Percentiles rank a stretch among this genome's conserved stretches.
Conservation (phyloP, 2,888 invertebrate genomes). For the Ditylenchus weischeri region DNA sequence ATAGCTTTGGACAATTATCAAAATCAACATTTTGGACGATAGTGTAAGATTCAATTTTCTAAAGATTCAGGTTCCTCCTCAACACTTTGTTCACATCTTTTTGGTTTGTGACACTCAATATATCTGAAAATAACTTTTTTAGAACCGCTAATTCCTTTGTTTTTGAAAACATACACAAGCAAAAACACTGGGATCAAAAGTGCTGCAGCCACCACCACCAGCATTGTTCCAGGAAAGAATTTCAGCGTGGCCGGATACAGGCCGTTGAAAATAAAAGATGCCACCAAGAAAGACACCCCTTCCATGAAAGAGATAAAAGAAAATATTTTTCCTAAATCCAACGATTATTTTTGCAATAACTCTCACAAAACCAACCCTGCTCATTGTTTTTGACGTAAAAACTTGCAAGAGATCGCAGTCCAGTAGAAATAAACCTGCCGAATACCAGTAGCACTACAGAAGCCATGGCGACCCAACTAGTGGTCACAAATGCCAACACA, state of each 20-base stretch:
- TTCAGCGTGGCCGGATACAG: conserved; percentile 58
- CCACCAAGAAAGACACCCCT: conserved; percentile 56
- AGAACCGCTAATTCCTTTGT: neutral
- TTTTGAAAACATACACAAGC: conserved; percentile 38
- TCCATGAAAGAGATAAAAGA: conserved; percentile 58
- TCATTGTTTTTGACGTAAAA: conserved; percentile 56
- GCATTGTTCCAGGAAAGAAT: conserved; percentile 59
- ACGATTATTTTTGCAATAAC: conserved; percentile 7
- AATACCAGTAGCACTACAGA: conserved; percentile 54
- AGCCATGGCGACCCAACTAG: conserved; percentile 48
- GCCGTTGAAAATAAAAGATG: conserved; percentile 60
- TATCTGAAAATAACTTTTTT: conserved; percentile 9
- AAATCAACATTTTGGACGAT: too few relatives aligned
- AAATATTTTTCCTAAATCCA: conserved; percentile 58
- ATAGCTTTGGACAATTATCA: too few relatives aligned
- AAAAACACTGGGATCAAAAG: conserved; percentile 42
- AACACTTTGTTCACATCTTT: too few relatives aligned
- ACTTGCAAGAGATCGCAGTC: conserved; percentile 58
- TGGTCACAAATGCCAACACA: conserved; percentile 54
- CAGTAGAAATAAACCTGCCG: conserved; percentile 59
- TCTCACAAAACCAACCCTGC: conserved; percentile 54
- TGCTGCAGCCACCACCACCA: conserved; percentile 43
- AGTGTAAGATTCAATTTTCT: too few relatives aligned
- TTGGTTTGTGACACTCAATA: neutral
- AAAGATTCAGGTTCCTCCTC: too few relatives aligned